phyloP scores from a whole-genome alignment of 2,888 invertebrate species.

The Dynastes tityus region DNA sequence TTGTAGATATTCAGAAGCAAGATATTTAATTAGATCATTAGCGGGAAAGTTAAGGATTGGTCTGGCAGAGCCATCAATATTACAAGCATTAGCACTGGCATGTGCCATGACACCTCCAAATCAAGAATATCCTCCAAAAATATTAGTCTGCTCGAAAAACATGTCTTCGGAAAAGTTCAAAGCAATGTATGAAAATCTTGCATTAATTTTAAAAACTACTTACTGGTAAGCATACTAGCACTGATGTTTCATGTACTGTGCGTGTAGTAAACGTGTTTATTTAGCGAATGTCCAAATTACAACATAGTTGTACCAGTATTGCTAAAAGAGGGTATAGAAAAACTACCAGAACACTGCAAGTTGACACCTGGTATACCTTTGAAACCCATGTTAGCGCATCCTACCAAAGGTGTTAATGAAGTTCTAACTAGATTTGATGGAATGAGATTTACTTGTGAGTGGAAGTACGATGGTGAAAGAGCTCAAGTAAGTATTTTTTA shows the following conservation, averaged over 20 bases:
- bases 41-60: slow-evolving; percentile 97
- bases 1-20: slow-evolving; percentile 89
- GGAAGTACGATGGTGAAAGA: slow-evolving; percentile 99
- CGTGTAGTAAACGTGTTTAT: background rate
- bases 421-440: slow-evolving; percentile 83
- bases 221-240: slow-evolving; percentile 80
- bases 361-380: slow-evolving; percentile 94
- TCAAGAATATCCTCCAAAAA: slow-evolving; percentile 77
- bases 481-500: slow-evolving; percentile 81
- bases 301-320: slow-evolving; percentile 87
- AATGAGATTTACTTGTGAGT: slow-evolving; percentile 96
- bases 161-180: slow-evolving; percentile 82
- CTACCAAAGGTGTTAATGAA: slow-evolving; percentile 94
- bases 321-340: slow-evolving; percentile 82
- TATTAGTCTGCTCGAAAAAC: slow-evolving; percentile 77
- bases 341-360: slow-evolving; percentile 85
- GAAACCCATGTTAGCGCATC: slow-evolving; percentile 99
- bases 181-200: slow-evolving; percentile 80
- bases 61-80: slow-evolving; percentile 95
- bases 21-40: slow-evolving; percentile 90
- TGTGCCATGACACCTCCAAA: slow-evolving; percentile 85
- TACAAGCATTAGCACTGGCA: slow-evolving; percentile 92
- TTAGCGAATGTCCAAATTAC: slow-evolving; percentile 96
- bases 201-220: slow-evolving; percentile 89
- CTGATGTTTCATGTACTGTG: slow-evolving; percentile 5